Evolutionary conservation across 2,113 vertebrate genomes (phyloP).

Genomic region (Phrynocephalus versicolor): DNA sequence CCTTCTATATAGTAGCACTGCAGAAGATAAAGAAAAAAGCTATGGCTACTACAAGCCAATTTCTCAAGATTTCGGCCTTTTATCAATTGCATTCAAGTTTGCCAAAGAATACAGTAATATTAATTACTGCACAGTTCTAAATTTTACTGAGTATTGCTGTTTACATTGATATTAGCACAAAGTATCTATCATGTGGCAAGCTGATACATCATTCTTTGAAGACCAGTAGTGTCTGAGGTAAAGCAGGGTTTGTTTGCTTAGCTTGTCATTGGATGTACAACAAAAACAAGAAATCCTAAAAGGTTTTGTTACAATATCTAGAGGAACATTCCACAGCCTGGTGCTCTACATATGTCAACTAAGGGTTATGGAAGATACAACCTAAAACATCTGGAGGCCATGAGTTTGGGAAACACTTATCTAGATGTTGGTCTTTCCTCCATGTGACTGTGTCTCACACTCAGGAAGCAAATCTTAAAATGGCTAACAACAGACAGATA

Average conservation of each 20-base stretch:
- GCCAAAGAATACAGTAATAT: background rate
- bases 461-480: background rate
- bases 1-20: background rate
- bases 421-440: background rate
- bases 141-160: background rate
- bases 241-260: background rate
- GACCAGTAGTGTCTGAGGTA: background rate
- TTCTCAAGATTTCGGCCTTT: background rate
- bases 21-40: background rate
- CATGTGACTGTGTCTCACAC: background rate
- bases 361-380: too few species aligned
- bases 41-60: background rate
- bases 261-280: too few species aligned
- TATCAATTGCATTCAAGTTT: background rate
- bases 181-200: background rate
- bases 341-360: too few species aligned
- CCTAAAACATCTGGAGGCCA: too few species aligned
- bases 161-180: background rate
- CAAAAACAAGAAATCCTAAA: too few species aligned
- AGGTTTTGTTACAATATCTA: background rate
- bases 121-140: background rate
- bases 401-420: too few species aligned
- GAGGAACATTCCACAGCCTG: background rate
- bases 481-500: background rate
- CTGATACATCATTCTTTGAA: slow-evolving; percentile 6